A percentile compares a stretch with the other conserved stretches of the same genome.
phyloP scores from a whole-genome alignment of 92 coral and sea anemone genomes.

The Parazoanthus darwini region DNA sequence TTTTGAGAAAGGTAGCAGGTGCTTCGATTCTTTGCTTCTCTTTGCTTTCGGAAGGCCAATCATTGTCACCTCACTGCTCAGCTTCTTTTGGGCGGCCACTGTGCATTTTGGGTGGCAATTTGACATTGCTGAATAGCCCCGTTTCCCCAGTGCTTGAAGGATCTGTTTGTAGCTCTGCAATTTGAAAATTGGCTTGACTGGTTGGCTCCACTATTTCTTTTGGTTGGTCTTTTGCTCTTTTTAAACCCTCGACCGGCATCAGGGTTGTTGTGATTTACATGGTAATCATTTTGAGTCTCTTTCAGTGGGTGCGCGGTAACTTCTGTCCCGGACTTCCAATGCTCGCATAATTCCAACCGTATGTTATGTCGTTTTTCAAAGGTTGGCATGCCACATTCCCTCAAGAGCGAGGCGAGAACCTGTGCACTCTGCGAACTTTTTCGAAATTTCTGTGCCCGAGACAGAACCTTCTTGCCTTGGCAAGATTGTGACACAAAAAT shows the following conservation, averaged over 20 bases:
- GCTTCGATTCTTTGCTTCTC: slow-evolving; percentile 41
- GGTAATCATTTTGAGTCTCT: slow-evolving; percentile 12
- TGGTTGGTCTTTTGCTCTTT: slow-evolving; percentile 10
- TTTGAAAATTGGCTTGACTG: background rate
- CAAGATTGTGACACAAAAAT: background rate
- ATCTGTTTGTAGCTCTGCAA: background rate
- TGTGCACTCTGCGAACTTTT: slow-evolving; percentile 56
- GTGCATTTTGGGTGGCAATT: slow-evolving; percentile 64
- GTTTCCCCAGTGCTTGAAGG: slow-evolving; percentile 26
- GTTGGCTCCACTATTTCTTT: slow-evolving; percentile 1
- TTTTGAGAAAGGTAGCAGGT: slow-evolving; percentile 17
- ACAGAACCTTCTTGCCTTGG: slow-evolving; percentile 15
- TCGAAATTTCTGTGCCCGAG: slow-evolving; percentile 59
- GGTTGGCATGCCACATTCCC: slow-evolving; percentile 65
- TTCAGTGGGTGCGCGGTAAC: slow-evolving; percentile 42
- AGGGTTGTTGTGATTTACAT: slow-evolving; percentile 1
- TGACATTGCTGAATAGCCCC: slow-evolving; percentile 35
- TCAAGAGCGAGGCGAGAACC: slow-evolving; percentile 54
- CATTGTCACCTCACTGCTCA: slow-evolving; percentile 24
- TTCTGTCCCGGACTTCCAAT: slow-evolving; percentile 53
- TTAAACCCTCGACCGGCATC: slow-evolving; percentile 21
- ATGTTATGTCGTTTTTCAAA: slow-evolving; percentile 46
- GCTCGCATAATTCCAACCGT: slow-evolving; percentile 27
- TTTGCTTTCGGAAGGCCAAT: slow-evolving; percentile 42
- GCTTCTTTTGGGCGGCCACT: slow-evolving; percentile 61